phyloP scores from a whole-genome alignment of 1,140 invertebrate species.

The Streblospio benedicti region DNA sequence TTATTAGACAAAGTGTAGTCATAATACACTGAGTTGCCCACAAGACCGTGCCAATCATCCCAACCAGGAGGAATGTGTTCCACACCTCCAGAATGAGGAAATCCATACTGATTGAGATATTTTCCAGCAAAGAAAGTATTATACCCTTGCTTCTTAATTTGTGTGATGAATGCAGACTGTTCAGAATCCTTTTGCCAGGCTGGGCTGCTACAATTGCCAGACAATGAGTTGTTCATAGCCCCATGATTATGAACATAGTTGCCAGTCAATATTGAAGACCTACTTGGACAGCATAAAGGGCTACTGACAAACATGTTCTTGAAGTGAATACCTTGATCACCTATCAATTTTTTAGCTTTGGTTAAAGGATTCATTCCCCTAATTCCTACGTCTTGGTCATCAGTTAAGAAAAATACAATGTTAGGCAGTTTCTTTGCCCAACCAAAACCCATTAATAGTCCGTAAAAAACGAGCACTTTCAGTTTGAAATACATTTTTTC shows the following conservation, averaged over 20 bases:
- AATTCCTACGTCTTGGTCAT: slow-evolving; percentile 45
- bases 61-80: slow-evolving; percentile 68
- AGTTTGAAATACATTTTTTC: no score
- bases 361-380: slow-evolving; percentile 61
- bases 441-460: no score
- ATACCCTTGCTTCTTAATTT: slow-evolving; percentile 60
- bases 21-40: slow-evolving; percentile 78
- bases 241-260: slow-evolving; percentile 74
- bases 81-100: slow-evolving; percentile 52
- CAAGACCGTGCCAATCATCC: slow-evolving; percentile 68
- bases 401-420: slow-evolving; percentile 45
- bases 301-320: slow-evolving; percentile 66
- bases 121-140: slow-evolving; percentile 76
- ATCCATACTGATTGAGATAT: slow-evolving; percentile 74
- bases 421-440: slow-evolving; percentile 30
- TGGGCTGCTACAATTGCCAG: slow-evolving; percentile 64
- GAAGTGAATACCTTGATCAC: slow-evolving; percentile 58
- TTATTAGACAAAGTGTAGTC: slow-evolving; percentile 79
- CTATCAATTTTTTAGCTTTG: slow-evolving; percentile 57
- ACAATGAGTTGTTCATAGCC: slow-evolving; percentile 66
- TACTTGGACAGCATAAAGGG: slow-evolving; percentile 80
- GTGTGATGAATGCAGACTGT: slow-evolving; percentile 57
- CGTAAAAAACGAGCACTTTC: no score
- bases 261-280: slow-evolving; percentile 75
- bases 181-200: slow-evolving; percentile 61